Evolutionary conservation across 1,140 invertebrate species (phyloP).

Genomic region (Portunus trituberculatus): DNA sequence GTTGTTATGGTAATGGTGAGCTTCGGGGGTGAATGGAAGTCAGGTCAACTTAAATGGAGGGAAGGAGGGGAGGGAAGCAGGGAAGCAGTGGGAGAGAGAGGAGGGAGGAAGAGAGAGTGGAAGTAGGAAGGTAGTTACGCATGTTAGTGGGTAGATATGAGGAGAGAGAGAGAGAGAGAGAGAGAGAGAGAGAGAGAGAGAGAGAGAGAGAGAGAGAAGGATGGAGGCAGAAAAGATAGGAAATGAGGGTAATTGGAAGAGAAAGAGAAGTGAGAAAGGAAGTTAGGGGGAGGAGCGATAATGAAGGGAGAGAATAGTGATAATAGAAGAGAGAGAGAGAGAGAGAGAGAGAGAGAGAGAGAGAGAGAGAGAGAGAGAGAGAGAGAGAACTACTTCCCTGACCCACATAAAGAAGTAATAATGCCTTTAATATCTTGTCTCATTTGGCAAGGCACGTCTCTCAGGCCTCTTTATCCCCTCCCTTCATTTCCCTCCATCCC

Average conservation of each 20-base stretch:
- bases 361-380: neutral
- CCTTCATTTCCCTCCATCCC: too few relatives aligned
- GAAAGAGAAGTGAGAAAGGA: neutral
- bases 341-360: constrained; percentile 37
- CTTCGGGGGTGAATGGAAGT: neutral
- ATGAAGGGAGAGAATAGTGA: neutral
- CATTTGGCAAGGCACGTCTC: too few relatives aligned
- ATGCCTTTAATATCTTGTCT: too few relatives aligned
- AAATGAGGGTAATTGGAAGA: neutral
- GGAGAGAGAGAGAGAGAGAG: neutral
- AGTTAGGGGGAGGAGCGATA: neutral
- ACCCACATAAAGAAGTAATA: neutral
- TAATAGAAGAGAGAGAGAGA: too few relatives aligned
- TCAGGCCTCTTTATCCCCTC: too few relatives aligned
- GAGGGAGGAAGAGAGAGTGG: too few relatives aligned
- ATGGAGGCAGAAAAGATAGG: neutral
- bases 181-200: neutral
- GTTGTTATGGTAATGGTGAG: neutral
- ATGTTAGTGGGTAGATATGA: neutral
- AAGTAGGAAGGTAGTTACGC: too few relatives aligned
- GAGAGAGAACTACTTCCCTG: neutral
- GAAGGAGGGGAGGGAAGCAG: neutral
- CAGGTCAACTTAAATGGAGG: neutral
- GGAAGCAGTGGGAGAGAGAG: neutral
- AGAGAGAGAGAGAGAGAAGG: too few relatives aligned